Percentiles rank a stretch among this genome's conserved stretches.
Evolutionary conservation across 2,797 vertebrate species (phyloP).

Genomic region (Darevskia nairensis): DNA sequence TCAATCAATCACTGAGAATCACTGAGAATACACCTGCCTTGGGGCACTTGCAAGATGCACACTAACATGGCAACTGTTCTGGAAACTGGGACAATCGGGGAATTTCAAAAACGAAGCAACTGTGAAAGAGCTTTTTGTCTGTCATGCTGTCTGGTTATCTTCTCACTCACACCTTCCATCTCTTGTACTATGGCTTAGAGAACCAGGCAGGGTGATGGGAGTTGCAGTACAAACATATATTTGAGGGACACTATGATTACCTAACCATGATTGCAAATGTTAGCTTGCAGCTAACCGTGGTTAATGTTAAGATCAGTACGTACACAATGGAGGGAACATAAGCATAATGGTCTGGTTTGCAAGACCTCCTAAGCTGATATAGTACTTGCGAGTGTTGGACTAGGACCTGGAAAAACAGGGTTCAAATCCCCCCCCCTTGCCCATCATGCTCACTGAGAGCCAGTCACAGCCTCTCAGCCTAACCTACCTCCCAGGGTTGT

Average conservation of each 20-base stretch:
- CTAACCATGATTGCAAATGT: background rate
- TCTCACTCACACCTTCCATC: background rate
- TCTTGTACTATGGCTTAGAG: background rate
- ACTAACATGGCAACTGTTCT: background rate
- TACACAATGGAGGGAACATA: too few species aligned
- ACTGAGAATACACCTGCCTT: background rate
- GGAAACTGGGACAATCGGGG: background rate
- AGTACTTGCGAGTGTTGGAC: too few species aligned
- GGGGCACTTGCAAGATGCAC: background rate
- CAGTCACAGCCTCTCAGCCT: too few species aligned
- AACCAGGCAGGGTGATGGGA: too few species aligned
- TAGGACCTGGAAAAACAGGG: too few species aligned
- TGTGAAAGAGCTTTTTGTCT: background rate
- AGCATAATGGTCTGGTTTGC: too few species aligned
- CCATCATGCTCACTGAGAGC: too few species aligned
- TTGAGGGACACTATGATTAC: background rate
- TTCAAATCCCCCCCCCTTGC: too few species aligned
- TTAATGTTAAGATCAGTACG: too few species aligned
- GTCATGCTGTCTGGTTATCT: constrained; percentile 4
- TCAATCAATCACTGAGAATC: constrained; percentile 6
- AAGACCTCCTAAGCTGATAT: too few species aligned
- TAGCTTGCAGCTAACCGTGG: background rate
- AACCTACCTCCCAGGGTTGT: too few species aligned
- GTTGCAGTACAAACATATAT: too few species aligned
- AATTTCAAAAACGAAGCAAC: constrained; percentile 16